Percentiles rank a stretch among this genome's conserved stretches.
Evolutionary conservation across 2,113 vertebrate genomes (phyloP).

Genomic region (Passer domesticus): DNA sequence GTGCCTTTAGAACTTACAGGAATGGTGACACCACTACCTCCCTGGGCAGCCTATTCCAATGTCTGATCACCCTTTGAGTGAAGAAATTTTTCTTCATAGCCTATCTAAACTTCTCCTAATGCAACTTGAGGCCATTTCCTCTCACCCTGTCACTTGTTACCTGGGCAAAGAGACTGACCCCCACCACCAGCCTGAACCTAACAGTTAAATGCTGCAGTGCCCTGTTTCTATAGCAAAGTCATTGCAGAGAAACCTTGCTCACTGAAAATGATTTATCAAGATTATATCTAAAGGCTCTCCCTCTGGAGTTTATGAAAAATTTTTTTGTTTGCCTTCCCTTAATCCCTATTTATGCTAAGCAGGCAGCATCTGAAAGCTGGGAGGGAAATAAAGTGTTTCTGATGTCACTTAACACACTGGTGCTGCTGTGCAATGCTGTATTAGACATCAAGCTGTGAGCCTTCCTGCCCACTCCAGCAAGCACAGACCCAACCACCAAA

Average conservation of each 20-base stretch:
- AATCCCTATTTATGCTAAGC: background rate
- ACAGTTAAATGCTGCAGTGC: background rate
- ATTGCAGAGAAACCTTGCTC: background rate
- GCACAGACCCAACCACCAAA: background rate
- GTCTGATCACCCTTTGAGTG: background rate
- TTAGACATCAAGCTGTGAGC: background rate
- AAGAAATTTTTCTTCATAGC: background rate
- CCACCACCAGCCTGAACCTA: background rate
- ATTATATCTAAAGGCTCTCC: background rate
- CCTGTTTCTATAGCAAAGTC: background rate
- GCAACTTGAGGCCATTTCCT: background rate
- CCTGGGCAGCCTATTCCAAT: background rate
- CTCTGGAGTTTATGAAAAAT: background rate
- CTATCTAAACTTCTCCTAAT: background rate
- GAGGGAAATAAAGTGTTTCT: background rate
- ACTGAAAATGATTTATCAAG: background rate
- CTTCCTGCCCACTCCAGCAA: background rate
- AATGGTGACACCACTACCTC: background rate
- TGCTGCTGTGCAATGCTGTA: background rate
- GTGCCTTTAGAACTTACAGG: background rate
- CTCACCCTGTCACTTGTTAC: background rate
- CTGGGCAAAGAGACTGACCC: background rate
- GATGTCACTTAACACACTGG: background rate
- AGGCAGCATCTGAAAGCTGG: background rate
- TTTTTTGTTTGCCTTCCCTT: background rate